Percentiles rank a stretch among this genome's conserved stretches.
Conservation (phyloP, 2,797 vertebrate species). For the Acrocephalus scirpaceus region DNA sequence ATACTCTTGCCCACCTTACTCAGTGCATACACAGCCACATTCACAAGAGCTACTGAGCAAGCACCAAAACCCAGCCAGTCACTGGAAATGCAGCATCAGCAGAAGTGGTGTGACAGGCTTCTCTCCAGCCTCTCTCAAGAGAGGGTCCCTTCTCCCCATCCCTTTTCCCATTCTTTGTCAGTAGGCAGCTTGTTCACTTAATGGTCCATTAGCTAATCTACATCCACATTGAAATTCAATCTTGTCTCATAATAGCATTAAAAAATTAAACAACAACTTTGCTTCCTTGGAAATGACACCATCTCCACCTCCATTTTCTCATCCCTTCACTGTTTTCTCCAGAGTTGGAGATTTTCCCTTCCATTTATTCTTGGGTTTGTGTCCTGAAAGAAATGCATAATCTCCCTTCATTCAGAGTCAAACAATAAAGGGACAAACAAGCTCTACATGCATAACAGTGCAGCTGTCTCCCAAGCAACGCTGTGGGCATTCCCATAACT, state of each 20-base stretch:
- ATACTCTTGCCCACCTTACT: neutral
- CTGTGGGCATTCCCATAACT: conserved; percentile 41
- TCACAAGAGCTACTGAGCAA: neutral
- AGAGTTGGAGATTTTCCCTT: neutral
- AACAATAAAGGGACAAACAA: conserved; percentile 62
- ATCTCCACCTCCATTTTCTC: neutral
- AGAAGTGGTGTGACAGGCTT: neutral
- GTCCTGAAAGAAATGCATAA: conserved; percentile 45
- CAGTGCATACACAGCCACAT: neutral
- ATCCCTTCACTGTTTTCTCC: neutral
- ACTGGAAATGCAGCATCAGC: neutral
- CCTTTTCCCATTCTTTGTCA: neutral
- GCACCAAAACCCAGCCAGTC: neutral
- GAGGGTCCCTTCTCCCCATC: neutral
- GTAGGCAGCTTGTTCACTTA: conserved; percentile 28
- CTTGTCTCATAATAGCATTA: conserved; percentile 43
- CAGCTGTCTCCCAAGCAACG: conserved; percentile 56
- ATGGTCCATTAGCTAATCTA: conserved; percentile 52
- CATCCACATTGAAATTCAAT: conserved; percentile 48
- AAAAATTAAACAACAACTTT: conserved; percentile 32
- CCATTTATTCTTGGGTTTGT: conserved; percentile 42
- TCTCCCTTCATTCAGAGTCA: conserved; percentile 48
- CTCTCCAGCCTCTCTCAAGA: neutral
- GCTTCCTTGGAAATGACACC: conserved; percentile 28
- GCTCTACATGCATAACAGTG: neutral